Conservation (phyloP, 2,113 vertebrate genomes). For the Pica pica region DNA sequence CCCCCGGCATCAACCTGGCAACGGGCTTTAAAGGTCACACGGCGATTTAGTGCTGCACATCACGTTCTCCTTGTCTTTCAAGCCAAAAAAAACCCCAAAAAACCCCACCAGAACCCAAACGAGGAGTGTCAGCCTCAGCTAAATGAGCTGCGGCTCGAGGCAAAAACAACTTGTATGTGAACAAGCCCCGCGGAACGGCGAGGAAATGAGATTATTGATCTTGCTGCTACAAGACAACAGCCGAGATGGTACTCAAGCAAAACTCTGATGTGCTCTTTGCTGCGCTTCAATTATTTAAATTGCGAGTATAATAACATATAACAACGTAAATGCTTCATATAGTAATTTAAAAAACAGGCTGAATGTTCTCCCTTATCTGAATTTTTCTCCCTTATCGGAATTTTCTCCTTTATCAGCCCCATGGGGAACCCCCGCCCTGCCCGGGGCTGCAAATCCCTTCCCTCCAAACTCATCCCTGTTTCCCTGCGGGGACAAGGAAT, state of each 20-base stretch:
- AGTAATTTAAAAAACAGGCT: accelerated
- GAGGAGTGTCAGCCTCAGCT: not conserved
- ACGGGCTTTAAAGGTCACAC: accelerated
- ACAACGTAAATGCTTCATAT: accelerated
- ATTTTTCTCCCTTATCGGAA: not conserved
- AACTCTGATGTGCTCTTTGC: not conserved
- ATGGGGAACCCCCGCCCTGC: accelerated
- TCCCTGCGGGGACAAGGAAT: not conserved
- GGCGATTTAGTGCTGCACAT: not conserved
- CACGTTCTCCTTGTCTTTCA: not conserved
- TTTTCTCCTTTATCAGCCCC: not conserved
- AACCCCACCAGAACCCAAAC: not conserved
- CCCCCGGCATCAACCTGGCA: not conserved
- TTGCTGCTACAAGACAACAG: not conserved
- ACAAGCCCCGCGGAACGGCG: not conserved
- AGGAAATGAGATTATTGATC: not conserved
- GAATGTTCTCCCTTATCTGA: not conserved
- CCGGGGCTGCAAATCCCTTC: not conserved
- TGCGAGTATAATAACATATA: accelerated
- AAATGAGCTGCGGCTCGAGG: not conserved
- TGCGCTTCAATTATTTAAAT: not conserved
- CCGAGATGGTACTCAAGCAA: accelerated
- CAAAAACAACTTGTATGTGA: not conserved
- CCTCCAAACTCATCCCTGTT: not conserved
- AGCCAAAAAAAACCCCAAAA: not conserved